Percentiles rank a stretch among this genome's conserved stretches.
Conservation (phyloP, 2,888 invertebrate species). For the Epirrhoe alternata region DNA sequence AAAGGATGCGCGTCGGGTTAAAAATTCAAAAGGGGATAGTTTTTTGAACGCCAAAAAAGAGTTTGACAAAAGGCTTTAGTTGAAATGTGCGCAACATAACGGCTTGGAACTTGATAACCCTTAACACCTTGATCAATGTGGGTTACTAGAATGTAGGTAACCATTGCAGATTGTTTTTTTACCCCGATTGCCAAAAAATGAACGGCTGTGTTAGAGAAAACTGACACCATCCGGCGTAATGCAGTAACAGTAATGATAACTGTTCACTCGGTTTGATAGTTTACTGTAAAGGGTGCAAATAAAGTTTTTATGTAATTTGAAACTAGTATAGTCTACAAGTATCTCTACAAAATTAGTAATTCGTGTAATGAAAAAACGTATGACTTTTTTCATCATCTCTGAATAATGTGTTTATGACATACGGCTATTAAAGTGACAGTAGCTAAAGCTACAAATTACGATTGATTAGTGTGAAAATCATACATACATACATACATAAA, state of each 20-base stretch:
- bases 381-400: no score
- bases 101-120: conserved; percentile 79
- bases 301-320: not conserved
- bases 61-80: conserved; percentile 67
- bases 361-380: no score
- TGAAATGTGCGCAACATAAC: conserved; percentile 66
- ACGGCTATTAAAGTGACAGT: no score
- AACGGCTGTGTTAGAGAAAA: conserved; percentile 68
- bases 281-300: conserved; percentile 33
- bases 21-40: conserved; percentile 57
- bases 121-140: conserved; percentile 83
- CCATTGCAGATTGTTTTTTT: conserved; percentile 68
- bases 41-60: conserved; percentile 66
- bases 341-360: not conserved
- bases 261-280: conserved; percentile 36
- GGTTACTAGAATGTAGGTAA: conserved; percentile 76
- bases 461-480: no score
- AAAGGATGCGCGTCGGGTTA: conserved; percentile 51
- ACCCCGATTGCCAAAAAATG: conserved; percentile 69
- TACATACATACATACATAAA: no score
- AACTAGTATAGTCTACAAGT: not conserved
- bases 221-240: conserved; percentile 73
- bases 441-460: no score
- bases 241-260: conserved; percentile 36
- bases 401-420: no score